Evolutionary conservation across 1,140 invertebrate species (phyloP), one percentile per base, ranked within the genome.

Genomic region (Orchesella cincta): DNA sequence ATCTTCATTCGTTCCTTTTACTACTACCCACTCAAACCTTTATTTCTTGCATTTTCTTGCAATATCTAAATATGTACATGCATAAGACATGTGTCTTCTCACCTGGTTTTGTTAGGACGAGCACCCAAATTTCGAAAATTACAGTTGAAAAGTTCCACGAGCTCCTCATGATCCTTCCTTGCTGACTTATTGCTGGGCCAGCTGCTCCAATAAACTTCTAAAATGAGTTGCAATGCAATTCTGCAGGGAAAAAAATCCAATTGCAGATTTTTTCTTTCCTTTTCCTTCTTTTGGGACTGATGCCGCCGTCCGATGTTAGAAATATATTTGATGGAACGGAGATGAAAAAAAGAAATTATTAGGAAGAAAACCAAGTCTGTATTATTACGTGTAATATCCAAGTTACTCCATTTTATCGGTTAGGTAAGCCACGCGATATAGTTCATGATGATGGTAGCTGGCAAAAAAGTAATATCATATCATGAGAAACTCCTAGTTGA

Each of bases 81-180:
- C n/a, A 57, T 23, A 57, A 23, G 39, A 46, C 8, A 20, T 46
- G 8, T 8, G 39, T 46, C 54, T 62, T 62, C 62, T 67, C 31
- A 67, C 62, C 62, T 67, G 62, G 62, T 67, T 67, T 67, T 29
- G 62, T 67, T 67, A 67, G 62, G 62, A 67, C 62, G 62, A 67
- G 62, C 26, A 67, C 26, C 62, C 62, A 67, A 67, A 67, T 67
- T 29, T 67, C 62, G 14, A 67, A 67, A 67, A 67, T 67, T 67
- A 29, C 62, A 67, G 62, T 67, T 12, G 62, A 67, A 67, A 67
- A 33, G 62, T 67, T 67, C 62, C 62, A 67, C 28, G 62, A 67
- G 62, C 62, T 33, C 23, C n/a, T 67, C 62, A 67, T 67, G 26
- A 14, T 67, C 12, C 33, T 57, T 57, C 52, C 23, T 57, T 57